These are phyloP conservation scores for Hipposideros armiger DNA, from an alignment of 2,113 vertebrate genomes.

Conservation along the genomic window DNA sequence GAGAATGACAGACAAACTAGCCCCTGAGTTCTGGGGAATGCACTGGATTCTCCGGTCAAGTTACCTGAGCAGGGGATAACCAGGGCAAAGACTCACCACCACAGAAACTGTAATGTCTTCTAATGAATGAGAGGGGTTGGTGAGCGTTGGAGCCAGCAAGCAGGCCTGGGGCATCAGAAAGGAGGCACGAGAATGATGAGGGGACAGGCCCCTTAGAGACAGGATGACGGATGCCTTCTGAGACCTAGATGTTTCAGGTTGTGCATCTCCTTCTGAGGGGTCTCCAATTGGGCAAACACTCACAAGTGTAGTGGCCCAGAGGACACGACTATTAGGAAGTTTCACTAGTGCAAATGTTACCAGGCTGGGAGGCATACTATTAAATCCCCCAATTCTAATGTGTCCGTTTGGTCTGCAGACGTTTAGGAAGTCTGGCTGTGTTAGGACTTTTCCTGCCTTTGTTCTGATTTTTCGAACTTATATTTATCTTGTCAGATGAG, in stretches of 20 bases:
- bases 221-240: not conserved
- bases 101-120: not conserved
- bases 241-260: not conserved
- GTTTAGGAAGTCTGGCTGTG: not conserved
- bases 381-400: not conserved
- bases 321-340: not conserved
- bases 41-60: not conserved
- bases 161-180: not conserved
- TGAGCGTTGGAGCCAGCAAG: too few species aligned
- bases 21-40: not conserved
- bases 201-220: fast-evolving
- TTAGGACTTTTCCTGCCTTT: too few species aligned
- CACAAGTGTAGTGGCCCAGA: not conserved
- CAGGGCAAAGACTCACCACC: not conserved
- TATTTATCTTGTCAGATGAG: not conserved
- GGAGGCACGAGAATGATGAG: not conserved
- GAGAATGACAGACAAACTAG: not conserved
- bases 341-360: not conserved
- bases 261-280: not conserved
- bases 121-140: not conserved
- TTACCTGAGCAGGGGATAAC: not conserved
- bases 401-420: too few species aligned
- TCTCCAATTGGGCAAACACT: not conserved
- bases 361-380: not conserved
- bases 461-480: not conserved